Conservation (phyloP, 2,113 vertebrate genomes). For the Anthoscopus minutus region DNA sequence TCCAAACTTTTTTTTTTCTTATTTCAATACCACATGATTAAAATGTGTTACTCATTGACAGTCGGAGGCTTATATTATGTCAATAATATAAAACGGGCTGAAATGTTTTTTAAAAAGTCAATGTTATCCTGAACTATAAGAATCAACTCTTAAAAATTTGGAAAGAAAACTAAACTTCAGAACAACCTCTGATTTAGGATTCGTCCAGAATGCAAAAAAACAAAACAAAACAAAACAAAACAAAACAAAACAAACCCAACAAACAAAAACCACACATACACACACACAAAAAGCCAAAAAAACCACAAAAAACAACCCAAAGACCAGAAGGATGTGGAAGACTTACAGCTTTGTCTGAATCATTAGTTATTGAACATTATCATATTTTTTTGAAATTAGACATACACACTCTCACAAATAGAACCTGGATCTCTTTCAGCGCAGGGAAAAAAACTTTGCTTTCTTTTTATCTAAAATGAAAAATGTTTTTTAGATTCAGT, state of each 20-base stretch:
- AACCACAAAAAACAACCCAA: no score
- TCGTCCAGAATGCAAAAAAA: not conserved
- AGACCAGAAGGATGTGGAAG: not conserved
- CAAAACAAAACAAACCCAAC: no score
- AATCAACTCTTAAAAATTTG: not conserved
- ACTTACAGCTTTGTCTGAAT: not conserved
- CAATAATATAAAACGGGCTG: not conserved
- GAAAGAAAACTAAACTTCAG: not conserved
- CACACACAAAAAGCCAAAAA: no score
- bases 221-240: no score
- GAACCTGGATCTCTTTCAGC: not conserved
- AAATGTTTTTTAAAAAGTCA: not conserved
- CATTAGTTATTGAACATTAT: rapidly evolving
- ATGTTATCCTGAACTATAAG: not conserved
- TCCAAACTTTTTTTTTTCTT: not conserved
- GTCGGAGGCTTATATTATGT: not conserved
- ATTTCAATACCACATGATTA: not conserved
- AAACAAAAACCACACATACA: no score
- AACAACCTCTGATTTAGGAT: not conserved
- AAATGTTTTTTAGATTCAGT: not conserved
- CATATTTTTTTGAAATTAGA: not conserved
- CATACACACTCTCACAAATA: not conserved
- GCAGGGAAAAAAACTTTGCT: not conserved
- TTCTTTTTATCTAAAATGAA: not conserved
- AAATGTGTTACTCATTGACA: not conserved